Evolutionary conservation across 2,113 vertebrate species (phyloP), one percentile per base, ranked within the genome.

Genomic region (Arizona elegans): DNA sequence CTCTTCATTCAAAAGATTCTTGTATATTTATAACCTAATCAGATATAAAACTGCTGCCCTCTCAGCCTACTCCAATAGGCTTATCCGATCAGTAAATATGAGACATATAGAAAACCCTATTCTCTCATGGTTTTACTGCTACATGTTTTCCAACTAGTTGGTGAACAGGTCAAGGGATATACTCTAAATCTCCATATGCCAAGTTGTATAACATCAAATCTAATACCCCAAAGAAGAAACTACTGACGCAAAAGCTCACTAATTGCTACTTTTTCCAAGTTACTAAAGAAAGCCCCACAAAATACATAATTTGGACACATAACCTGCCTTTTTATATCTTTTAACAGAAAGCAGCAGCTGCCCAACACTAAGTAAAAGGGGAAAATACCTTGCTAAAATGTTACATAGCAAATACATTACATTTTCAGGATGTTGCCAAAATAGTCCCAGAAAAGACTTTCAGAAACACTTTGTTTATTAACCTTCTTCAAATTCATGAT

Each of bases 181-280:
- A 15, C 50, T 88, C 54, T 26, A 93, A 52, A 91, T 58, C 58
- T 91, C 53, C 38, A 65, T 0, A 0, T 21, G 19, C 86, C 92
- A 91, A 59, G 19, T 15, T 7, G 21, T 53, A 62, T 7, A 21
- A 90, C 89, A 88, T 92, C 90, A 87, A 29, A 4, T 93, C 53
- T 65, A 86, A 52, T 53, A 24, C 55, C 43, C 29, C 3, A 93
- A 92, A 94, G 85, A 62, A 85, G n/a, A 4, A 88, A 59, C 52
- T 95, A 94, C 86, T 89, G 65, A 59, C 56, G 55, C 19, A 95
- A 89, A 94, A 95, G 89, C 92, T 56, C 86, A 26, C 58, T 65
- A 92, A 95, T 93, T 21, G 50, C 13, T 89, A 38, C 56, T 33
- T 90, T n/a, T 59, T 93, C 62, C 92, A 3, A 13, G 94, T 53